These are phyloP conservation scores for Knipowitschia caucasica DNA, from an alignment of 2,797 vertebrate species.

Conservation along the genomic window DNA sequence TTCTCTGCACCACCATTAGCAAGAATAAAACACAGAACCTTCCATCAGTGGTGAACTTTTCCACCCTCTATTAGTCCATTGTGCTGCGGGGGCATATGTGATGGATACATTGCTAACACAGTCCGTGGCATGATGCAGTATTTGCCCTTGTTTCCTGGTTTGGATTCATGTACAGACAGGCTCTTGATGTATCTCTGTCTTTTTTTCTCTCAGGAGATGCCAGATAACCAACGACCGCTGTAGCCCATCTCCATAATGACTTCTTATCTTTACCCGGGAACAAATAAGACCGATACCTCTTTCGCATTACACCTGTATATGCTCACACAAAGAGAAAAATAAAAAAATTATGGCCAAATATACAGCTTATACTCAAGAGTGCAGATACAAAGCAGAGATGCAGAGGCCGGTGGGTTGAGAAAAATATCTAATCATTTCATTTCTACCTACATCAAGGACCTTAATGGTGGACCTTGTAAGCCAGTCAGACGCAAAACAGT, in stretches of 20 bases:
- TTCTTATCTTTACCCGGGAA: background rate
- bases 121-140: constrained; percentile 4
- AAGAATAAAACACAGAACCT: background rate
- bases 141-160: background rate
- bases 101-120: constrained; percentile 2
- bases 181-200: background rate
- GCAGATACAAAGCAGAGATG: background rate
- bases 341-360: background rate
- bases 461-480: no score
- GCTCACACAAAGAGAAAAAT: background rate
- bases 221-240: background rate
- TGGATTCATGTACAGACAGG: background rate
- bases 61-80: background rate
- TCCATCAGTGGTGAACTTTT: constrained; percentile 8
- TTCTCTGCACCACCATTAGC: constrained; percentile 5
- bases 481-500: no score
- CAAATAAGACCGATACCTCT: constrained; percentile 5
- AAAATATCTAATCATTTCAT: no score
- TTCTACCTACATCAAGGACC: no score
- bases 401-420: background rate
- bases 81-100: background rate
- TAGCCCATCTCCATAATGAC: constrained; percentile 1
- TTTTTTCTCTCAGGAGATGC: constrained; percentile 4
- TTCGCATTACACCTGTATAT: constrained; percentile 1
- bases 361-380: background rate